A percentile compares a stretch with the other conserved stretches of the same genome.
Evolutionary conservation across 2,888 invertebrate genomes (phyloP).

Genomic region (Exephanes ischioxanthus): DNA sequence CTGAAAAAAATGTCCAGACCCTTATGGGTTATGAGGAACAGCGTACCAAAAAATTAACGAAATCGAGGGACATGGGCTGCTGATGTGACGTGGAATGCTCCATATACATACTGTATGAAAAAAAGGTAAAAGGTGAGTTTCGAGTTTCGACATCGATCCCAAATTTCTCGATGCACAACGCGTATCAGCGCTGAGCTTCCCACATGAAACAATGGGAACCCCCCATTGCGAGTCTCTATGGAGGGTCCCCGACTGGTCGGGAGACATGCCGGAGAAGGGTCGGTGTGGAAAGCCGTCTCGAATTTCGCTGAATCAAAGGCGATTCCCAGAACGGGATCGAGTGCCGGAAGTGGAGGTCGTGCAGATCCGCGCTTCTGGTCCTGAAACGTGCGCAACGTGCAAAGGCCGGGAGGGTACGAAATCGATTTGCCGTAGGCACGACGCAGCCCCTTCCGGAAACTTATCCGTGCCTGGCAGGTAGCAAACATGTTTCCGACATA

Average conservation of each 20-base stretch:
- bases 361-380: conserved; percentile 56
- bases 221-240: conserved; percentile 3
- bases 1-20: too few species aligned
- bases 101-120: neutral
- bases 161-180: conserved; percentile 11
- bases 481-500: neutral
- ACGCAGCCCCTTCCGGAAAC: conserved; percentile 20
- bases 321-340: conserved; percentile 68
- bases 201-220: conserved; percentile 82
- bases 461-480: neutral
- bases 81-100: too few species aligned
- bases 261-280: conserved; percentile 36
- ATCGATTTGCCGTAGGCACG: conserved; percentile 81
- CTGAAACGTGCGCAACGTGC: conserved; percentile 39
- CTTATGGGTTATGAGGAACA: too few species aligned
- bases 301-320: conserved; percentile 85
- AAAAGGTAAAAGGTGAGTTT: conserved; percentile 40
- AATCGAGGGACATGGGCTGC: too few species aligned
- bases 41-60: too few species aligned
- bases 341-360: conserved; percentile 64
- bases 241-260: conserved; percentile 41
- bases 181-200: conserved; percentile 68
- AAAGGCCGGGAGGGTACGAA: conserved; percentile 66
- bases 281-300: conserved; percentile 83
- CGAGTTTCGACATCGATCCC: conserved; percentile 58